Base-by-base conservation (phyloP, 1,140 invertebrate species). In the Probaryconus sp. region DNA sequence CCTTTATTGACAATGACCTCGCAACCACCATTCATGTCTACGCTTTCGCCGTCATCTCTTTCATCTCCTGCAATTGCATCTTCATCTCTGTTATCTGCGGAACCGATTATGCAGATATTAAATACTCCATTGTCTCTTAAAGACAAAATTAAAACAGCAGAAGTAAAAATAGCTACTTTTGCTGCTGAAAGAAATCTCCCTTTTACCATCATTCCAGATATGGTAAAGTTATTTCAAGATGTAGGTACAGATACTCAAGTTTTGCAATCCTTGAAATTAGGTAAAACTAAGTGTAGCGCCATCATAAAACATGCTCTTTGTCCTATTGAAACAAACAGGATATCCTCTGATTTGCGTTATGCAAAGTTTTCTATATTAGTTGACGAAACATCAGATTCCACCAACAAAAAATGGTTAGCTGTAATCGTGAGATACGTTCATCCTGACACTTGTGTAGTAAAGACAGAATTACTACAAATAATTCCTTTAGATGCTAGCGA, bases 281-380 rank as follows among this genome's bases (percentile, higher is more conserved):
- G 30, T 35, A 7, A 9, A 2, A 50, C 47, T 13, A 50, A 50
- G 10, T 38, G 33, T 9, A 28, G 28, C 5, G 11, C 33, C 1
- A 53, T 53, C 5, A 6, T 50, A 1, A 35, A 20, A n/a, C 48
- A 61, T 28, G 56, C 48, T 24, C 7, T 61, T 9, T 28, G 5
- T 17, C 1, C n/a, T 0, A 7, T 2, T 1, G 47, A 42, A 14
- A 53, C 47, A 4, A 11, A 43, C 9, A 14, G 60, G 5, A 21
- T 51, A 6, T 16, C 16, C 1, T 26, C 51, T 38, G 35, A 9
- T 21, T 24, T 64, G 16, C 21, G 37, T 5, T n/a, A 64, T 21
- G 14, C 33, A 2, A 51, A 53, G 10, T 64, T 64, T 53, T 51
- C 60, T 3, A 9, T 64, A n/a, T 35, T 43, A 2, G 7, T 43